These are phyloP conservation scores for Suncus etruscus DNA, from an alignment of 2,113 vertebrate genomes.

Conservation along the genomic window DNA sequence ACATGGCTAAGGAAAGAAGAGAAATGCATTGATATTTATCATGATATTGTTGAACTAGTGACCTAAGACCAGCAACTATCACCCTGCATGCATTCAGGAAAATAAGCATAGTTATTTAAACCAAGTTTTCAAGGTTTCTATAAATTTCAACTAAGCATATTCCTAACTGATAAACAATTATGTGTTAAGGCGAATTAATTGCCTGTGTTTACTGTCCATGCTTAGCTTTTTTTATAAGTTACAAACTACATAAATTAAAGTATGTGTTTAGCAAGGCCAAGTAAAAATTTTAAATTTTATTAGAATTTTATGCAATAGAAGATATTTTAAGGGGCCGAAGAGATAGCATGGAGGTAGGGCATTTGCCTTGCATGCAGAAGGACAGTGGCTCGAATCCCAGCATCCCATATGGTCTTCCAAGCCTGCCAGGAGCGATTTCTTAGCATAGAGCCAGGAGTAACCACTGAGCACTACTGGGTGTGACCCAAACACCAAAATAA, in stretches of 20 bases:
- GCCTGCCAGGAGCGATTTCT: too few relatives aligned
- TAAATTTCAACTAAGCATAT: not conserved
- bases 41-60: not conserved
- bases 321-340: not conserved
- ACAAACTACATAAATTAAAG: slow-evolving; percentile 29
- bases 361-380: too few relatives aligned
- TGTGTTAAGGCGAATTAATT: not conserved
- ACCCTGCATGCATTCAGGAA: not conserved
- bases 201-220: not conserved
- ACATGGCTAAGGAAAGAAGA: not conserved
- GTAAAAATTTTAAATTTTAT: not conserved
- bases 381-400: too few relatives aligned
- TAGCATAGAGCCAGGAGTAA: too few relatives aligned
- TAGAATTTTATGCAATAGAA: not conserved
- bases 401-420: too few relatives aligned
- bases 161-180: not conserved
- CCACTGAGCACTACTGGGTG: too few relatives aligned
- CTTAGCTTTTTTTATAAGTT: not conserved
- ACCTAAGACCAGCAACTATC: not conserved
- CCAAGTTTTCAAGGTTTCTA: not conserved
- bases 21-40: not conserved
- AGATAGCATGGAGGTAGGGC: too few relatives aligned
- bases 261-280: slow-evolving; percentile 33
- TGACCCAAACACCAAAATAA: too few relatives aligned
- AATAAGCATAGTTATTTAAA: slow-evolving; percentile 9